These are phyloP conservation scores for Thera britannica DNA, from an alignment of 2,888 invertebrate genomes.

Conservation along the genomic window DNA sequence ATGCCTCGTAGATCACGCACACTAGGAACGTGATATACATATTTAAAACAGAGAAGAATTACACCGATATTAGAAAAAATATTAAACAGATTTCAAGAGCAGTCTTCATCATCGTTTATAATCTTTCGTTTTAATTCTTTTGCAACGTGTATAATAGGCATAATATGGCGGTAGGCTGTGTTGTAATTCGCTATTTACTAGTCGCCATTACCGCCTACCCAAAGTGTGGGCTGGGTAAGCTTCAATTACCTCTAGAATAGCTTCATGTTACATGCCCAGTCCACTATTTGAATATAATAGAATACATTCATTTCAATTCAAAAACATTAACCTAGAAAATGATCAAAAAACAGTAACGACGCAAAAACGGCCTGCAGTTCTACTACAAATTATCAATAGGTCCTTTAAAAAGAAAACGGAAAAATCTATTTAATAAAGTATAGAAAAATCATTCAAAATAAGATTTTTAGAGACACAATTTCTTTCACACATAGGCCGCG, in stretches of 20 bases:
- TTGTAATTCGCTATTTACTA: slow-evolving; percentile 9
- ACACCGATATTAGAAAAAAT: too few species aligned
- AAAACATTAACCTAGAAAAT: neutral
- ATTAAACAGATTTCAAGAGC: neutral
- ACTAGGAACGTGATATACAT: too few species aligned
- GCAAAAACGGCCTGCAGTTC: neutral
- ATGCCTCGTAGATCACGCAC: too few species aligned
- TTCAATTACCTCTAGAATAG: slow-evolving; percentile 2
- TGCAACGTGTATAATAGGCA: neutral
- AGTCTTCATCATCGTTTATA: neutral
- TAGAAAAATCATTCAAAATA: too few species aligned
- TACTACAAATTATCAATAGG: too few species aligned
- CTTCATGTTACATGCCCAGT: neutral
- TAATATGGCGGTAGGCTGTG: neutral
- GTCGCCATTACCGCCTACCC: slow-evolving; percentile 8
- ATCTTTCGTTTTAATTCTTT: neutral
- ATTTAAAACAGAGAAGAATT: too few species aligned
- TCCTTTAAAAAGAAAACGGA: too few species aligned
- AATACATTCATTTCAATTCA: too few species aligned
- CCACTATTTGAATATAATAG: neutral
- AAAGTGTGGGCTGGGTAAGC: slow-evolving; percentile 6
- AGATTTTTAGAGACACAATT: too few species aligned
- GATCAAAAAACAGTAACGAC: neutral
- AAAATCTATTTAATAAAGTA: too few species aligned
- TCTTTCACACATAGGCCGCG: too few species aligned